These are phyloP conservation scores for Cephus pygmeus DNA, from an alignment of 2,888 invertebrate species.

Conservation along the genomic window DNA sequence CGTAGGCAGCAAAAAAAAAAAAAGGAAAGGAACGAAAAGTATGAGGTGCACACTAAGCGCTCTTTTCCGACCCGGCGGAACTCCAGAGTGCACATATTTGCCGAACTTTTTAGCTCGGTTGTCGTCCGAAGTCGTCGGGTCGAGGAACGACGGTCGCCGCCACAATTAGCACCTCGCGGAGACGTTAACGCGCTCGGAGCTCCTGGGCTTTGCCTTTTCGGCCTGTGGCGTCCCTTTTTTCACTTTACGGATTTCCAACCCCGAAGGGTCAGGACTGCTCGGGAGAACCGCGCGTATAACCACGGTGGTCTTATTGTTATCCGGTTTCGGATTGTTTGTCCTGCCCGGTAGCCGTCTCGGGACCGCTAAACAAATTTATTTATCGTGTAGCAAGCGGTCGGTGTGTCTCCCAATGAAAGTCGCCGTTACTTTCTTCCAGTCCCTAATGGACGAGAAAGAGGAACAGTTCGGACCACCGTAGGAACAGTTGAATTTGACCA, in stretches of 20 bases:
- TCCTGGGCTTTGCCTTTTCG: constrained; percentile 43
- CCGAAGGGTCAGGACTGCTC: constrained; percentile 1
- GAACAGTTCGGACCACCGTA: not conserved
- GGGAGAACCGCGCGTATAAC: not conserved
- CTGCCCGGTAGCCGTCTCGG: constrained; percentile 47
- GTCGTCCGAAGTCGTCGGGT: constrained; percentile 38
- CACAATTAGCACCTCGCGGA: constrained; percentile 54
- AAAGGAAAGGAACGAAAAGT: not conserved
- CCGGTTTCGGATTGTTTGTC: constrained; percentile 41
- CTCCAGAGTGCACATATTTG: constrained; percentile 31
- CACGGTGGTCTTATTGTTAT: constrained; percentile 1
- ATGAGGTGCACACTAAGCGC: not conserved
- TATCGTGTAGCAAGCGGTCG: constrained; percentile 3
- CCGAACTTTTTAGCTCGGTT: constrained; percentile 42
- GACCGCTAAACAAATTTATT: constrained; percentile 40
- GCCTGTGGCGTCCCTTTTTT: constrained; percentile 6
- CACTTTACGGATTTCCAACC: constrained; percentile 1
- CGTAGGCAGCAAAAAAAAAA: not conserved
- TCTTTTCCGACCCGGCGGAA: constrained; percentile 11
- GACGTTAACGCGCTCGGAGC: constrained; percentile 49
- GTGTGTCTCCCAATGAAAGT: not conserved
- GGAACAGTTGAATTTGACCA: not conserved
- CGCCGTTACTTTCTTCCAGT: not conserved
- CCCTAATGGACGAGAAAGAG: not conserved
- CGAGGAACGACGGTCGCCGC: constrained; percentile 36